Evolutionary conservation across 2,113 vertebrate species (phyloP).

Genomic region (Cynopterus brachyotis): DNA sequence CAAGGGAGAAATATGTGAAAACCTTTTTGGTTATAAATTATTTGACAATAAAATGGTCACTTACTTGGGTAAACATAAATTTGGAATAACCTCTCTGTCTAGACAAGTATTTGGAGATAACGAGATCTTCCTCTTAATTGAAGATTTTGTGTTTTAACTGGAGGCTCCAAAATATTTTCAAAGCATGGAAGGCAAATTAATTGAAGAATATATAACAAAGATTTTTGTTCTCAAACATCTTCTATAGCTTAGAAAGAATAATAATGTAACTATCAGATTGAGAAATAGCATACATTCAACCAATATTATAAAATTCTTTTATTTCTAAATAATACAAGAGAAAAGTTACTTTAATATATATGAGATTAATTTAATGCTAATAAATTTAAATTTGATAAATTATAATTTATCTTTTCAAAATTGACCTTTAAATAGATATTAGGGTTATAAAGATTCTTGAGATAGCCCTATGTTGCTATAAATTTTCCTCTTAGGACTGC

Average conservation of each 20-base stretch:
- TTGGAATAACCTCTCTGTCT: conserved; percentile 86
- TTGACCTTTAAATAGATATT: neutral
- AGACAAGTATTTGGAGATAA: conserved; percentile 92
- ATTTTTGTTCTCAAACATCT: conserved; percentile 91
- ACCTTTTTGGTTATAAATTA: neutral
- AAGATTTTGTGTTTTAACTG: conserved; percentile 77
- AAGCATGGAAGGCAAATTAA: conserved; percentile 88
- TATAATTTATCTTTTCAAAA: conserved; percentile 22
- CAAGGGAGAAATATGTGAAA: neutral
- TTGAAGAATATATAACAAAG: conserved; percentile 88
- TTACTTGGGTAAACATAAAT: conserved; percentile 86
- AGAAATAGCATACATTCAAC: neutral
- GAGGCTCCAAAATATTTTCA: conserved; percentile 87
- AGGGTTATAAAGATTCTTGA: neutral
- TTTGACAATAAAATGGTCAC: conserved; percentile 66
- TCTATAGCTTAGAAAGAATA: conserved; percentile 82
- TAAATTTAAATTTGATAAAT: neutral
- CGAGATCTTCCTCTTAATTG: conserved; percentile 83
- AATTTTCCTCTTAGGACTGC: no score
- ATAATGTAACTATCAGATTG: neutral
- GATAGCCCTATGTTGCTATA: no score
- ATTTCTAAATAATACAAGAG: neutral
- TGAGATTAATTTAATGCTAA: neutral
- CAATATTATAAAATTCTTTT: neutral
- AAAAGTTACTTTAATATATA: neutral